Evolutionary conservation across 2,888 invertebrate species (phyloP), one percentile per base, ranked within the genome.

Genomic region (Leptopilina drosophilae): DNA sequence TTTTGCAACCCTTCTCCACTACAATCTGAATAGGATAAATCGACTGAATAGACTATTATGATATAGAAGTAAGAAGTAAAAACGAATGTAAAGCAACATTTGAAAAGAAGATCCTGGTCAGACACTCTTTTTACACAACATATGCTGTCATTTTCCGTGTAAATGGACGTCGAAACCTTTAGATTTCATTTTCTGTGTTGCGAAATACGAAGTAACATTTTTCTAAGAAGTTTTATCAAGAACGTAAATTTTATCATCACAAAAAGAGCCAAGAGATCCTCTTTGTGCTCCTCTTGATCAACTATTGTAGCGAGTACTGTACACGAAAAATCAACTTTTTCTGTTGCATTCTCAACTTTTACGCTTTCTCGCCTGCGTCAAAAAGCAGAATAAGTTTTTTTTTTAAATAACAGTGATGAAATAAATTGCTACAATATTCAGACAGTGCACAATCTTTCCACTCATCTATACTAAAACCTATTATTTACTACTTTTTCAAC

Each of bases 201-300:
- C 73, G 78, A 79, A 80, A 82, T 79, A 80, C 84, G 80, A 81
- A 81, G 81, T 81, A 80, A 75, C 80, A 82, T 77, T 79, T 80
- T 86, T 86, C 84, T 80, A 85, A 81, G 82, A 80, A 83, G 80
- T 84, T 83, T 84, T 85, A 84, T 84, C 84, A 80, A 78, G 77
- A 73, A 80, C 46, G 33, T 64, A 33, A 67, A 67, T 40, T 77
- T 76, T 64, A 46, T 62, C 78, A 62, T 78, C 66, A 73, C 75
- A 69, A 69, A 80, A 80, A 80, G 77, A 73, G 78, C 80, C 64
- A 77, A 67, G 59, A 33, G 53, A n/a, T 33, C 33, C 42, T 66
- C 49, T 79, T 82, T 78, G 67, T 81, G n/a, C 66, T 64, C 65
- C 56, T 64, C 81, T 81, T 85, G 85, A 86, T 86, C 84, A 85